phyloP scores from a whole-genome alignment of 2,797 vertebrate genomes.

The Onychomys leucogaster region DNA sequence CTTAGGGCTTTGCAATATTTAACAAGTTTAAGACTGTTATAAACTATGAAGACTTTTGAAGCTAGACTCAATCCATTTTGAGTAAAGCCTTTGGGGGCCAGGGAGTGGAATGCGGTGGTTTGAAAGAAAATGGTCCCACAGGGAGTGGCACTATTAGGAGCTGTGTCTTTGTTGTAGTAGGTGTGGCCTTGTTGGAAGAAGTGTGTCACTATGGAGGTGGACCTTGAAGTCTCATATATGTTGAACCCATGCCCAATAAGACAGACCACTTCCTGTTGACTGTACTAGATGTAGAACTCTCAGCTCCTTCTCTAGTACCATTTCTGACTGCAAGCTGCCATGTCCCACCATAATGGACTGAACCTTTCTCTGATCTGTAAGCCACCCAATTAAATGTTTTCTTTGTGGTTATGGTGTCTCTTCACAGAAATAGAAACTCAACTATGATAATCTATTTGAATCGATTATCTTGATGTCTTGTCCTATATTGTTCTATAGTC shows the following conservation, averaged over 20 bases:
- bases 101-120: background rate
- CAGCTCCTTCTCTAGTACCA: background rate
- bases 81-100: background rate
- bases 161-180: background rate
- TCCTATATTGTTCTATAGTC: background rate
- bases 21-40: background rate
- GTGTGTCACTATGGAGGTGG: background rate
- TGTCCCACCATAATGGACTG: too few relatives aligned
- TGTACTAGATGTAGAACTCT: background rate
- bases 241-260: background rate
- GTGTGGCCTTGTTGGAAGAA: background rate
- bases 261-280: background rate
- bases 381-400: background rate
- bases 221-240: background rate
- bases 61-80: background rate
- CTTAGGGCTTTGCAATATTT: background rate
- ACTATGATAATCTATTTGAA: background rate
- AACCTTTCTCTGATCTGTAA: background rate
- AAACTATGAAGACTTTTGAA: background rate
- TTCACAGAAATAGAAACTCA: background rate
- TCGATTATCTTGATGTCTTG: background rate
- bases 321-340: too few relatives aligned
- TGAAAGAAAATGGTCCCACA: background rate
- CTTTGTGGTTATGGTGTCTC: background rate
- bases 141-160: background rate